phyloP scores from a whole-genome alignment of 2,797 vertebrate genomes.

The Gallirallus australis region DNA sequence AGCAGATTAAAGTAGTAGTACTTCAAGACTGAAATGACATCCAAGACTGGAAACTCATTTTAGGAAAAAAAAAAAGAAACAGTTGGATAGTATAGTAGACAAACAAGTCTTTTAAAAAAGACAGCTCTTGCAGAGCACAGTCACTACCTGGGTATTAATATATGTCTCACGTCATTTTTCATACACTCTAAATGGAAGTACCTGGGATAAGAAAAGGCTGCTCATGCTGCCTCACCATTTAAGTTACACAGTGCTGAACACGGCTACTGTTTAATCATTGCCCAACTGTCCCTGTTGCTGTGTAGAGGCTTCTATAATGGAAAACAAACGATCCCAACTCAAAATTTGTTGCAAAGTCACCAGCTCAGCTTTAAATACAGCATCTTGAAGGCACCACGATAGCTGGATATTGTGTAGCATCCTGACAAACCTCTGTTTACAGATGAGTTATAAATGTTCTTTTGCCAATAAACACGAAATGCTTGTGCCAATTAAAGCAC shows the following conservation, averaged over 20 bases:
- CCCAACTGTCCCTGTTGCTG: neutral
- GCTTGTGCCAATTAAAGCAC: neutral
- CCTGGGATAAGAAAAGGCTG: neutral
- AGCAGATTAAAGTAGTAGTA: neutral
- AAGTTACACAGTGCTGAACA: fast-evolving
- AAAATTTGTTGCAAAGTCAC: neutral
- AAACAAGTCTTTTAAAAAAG: neutral
- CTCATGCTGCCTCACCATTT: neutral
- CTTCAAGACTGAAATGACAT: constrained; percentile 19
- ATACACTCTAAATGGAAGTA: neutral
- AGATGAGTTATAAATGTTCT: neutral
- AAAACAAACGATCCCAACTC: neutral
- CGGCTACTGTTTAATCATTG: neutral
- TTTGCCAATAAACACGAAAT: neutral
- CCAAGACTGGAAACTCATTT: neutral
- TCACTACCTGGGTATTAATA: neutral
- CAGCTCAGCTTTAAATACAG: neutral
- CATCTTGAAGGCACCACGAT: neutral
- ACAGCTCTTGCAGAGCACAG: neutral
- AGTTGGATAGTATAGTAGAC: neutral
- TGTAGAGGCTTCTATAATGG: neutral
- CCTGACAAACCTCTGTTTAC: neutral
- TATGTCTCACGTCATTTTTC: neutral
- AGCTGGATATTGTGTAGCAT: neutral
- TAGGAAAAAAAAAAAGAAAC: neutral